phyloP scores from a whole-genome alignment of 23 tunicate genomes.

The Trididemnum clinides region DNA sequence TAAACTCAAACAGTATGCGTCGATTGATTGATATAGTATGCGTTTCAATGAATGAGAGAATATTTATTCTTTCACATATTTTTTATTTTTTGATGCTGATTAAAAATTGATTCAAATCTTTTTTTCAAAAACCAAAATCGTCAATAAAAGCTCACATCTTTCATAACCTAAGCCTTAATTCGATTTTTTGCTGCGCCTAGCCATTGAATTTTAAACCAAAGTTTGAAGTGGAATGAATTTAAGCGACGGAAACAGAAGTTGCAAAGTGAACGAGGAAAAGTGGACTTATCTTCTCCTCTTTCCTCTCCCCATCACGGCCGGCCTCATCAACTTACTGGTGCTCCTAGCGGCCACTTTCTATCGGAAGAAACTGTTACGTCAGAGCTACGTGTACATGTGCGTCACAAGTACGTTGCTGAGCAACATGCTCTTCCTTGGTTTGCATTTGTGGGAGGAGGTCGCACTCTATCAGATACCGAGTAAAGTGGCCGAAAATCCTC shows the following conservation, averaged over 20 bases:
- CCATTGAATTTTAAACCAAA: too few species aligned
- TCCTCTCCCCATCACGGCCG: slow-evolving; percentile 48
- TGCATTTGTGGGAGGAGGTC: slow-evolving; percentile 61
- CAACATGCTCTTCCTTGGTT: slow-evolving; percentile 59
- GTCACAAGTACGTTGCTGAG: slow-evolving; percentile 87
- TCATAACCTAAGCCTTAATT: too few species aligned
- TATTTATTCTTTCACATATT: too few species aligned
- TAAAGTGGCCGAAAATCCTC: neutral
- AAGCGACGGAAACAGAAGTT: neutral
- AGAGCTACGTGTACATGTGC: slow-evolving; percentile 78
- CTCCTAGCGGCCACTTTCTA: slow-evolving; percentile 73
- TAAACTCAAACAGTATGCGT: too few species aligned
- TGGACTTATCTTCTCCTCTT: slow-evolving; percentile 32
- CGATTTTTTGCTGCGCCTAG: too few species aligned
- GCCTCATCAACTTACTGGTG: slow-evolving; percentile 32
- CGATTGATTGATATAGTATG: too few species aligned
- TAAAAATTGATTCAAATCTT: too few species aligned
- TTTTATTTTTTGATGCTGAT: too few species aligned
- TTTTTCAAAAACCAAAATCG: too few species aligned
- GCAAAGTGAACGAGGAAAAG: neutral
- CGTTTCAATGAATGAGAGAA: too few species aligned
- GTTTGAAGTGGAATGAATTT: too few species aligned
- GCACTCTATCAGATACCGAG: slow-evolving; percentile 19
- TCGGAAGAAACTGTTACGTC: slow-evolving; percentile 70
- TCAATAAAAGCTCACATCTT: too few species aligned